Evolutionary conservation across 2,888 invertebrate species (phyloP).

Genomic region (Charanyca ferruginea): DNA sequence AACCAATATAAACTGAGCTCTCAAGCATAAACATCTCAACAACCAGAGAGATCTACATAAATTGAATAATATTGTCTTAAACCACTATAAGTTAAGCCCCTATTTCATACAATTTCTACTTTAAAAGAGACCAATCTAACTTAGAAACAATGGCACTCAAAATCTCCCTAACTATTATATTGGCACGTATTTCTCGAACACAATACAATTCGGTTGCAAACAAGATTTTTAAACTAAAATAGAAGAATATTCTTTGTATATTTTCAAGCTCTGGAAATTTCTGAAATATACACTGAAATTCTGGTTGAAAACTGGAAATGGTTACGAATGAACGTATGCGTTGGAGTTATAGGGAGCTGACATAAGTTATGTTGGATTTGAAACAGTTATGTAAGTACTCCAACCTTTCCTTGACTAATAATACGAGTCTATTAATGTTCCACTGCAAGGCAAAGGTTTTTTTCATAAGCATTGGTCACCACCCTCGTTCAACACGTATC

Average conservation of each 20-base stretch:
- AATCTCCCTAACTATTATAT: slow-evolving; percentile 56
- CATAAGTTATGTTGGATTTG: slow-evolving; percentile 4
- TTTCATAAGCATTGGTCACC: too few relatives aligned
- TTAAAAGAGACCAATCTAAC: slow-evolving; percentile 43
- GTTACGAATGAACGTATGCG: slow-evolving; percentile 22
- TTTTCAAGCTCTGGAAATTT: slow-evolving; percentile 43
- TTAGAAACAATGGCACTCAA: slow-evolving; percentile 40
- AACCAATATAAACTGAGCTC: slow-evolving; percentile 41
- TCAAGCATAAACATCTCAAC: slow-evolving; percentile 20
- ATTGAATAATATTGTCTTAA: slow-evolving; percentile 21
- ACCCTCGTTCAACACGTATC: too few relatives aligned
- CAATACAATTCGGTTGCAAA: slow-evolving; percentile 54
- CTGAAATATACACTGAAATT: slow-evolving; percentile 45
- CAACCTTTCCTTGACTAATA: too few relatives aligned
- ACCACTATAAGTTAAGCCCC: slow-evolving; percentile 34
- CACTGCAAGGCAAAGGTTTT: too few relatives aligned
- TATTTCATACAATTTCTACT: slow-evolving; percentile 18
- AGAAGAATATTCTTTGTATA: slow-evolving; percentile 42
- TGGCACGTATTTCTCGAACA: slow-evolving; percentile 56
- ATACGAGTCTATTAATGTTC: too few relatives aligned
- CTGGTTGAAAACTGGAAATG: slow-evolving; percentile 34
- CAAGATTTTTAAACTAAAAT: slow-evolving; percentile 62
- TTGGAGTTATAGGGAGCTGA: neutral
- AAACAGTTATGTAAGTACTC: neutral
- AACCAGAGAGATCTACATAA: slow-evolving; percentile 39